Base-by-base conservation (phyloP, 1,140 invertebrate genomes). In the Eupristina koningsbergeri region DNA sequence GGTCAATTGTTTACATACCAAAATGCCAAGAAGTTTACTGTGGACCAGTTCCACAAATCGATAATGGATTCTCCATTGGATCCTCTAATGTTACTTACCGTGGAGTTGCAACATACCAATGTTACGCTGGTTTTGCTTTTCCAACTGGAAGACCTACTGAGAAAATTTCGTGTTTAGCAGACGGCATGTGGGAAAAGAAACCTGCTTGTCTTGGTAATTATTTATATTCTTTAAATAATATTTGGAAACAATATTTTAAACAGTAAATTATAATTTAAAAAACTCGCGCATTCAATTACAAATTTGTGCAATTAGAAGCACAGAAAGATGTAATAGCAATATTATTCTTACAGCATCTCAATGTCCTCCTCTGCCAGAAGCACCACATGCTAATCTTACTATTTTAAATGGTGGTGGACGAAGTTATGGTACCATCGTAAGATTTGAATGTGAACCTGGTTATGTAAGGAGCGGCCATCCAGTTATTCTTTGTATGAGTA, bases 11-110 rank as follows among this genome's bases (percentile, higher is more conserved):
- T 53, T 97, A 98, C 89, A 98, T 99, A 89, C 98, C 98, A 8
- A 96, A 96, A 89, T 99, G 98, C 92, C 98, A 99, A 95, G 97
- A 98, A 94, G 97, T 98, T 29, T 99, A 99, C 89, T 99, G 98
- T 92, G 98, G 98, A 78, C 97, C 98, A 50, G 98, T 99, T 39
- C 98, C 98, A 81, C 98, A 99, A 94, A 99, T 99, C 82, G 97
- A 98, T 87, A 99, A 99, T 90, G 98, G 98, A 71, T 99, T 98
- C 90, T 98, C 98, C 0, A 98, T 98, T 89, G 97, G 96, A 73
- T 98, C 98, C 1, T 96, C 97, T 0, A 99, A 99, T 90, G 98
- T 99, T 6, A 99, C 98, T 0, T 99, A 97, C 87, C 94, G 95
- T 84, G 98, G 98, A 22, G 93, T 97, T 86, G 98, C 98, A 36